Conservation (phyloP, 2,797 vertebrate genomes). For the Danio aesculapii region DNA sequence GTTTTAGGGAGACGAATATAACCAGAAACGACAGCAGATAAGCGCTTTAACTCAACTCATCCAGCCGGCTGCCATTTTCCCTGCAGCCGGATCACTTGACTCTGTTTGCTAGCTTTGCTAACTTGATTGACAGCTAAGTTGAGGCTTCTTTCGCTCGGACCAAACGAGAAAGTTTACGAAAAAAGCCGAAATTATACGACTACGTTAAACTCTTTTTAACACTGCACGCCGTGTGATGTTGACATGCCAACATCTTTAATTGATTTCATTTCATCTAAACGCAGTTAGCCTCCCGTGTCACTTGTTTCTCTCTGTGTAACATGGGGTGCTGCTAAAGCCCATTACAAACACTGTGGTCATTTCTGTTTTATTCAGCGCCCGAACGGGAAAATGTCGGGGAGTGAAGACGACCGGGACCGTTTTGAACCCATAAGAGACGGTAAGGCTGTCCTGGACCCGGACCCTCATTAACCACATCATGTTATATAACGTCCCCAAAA, state of each 20-base stretch:
- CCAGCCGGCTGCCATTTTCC: conserved; percentile 74
- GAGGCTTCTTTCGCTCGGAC: conserved; percentile 45
- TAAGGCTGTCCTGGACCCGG: conserved; percentile 61
- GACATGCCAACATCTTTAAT: not conserved
- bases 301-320: conserved; percentile 1
- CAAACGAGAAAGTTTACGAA: conserved; percentile 32
- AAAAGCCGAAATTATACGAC: not conserved
- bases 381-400: conserved; percentile 77
- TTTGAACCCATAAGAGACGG: conserved; percentile 74
- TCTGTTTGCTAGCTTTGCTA: conserved; percentile 49
- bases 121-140: conserved; percentile 66
- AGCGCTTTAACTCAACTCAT: conserved; percentile 65
- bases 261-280: not conserved
- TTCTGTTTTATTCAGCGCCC: conserved; percentile 28
- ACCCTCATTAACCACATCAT: conserved; percentile 12
- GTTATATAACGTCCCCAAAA: conserved; percentile 19
- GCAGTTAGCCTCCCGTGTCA: conserved; percentile 1
- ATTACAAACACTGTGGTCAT: conserved; percentile 12
- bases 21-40: conserved; percentile 24
- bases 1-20: conserved; percentile 6
- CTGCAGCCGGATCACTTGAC: conserved; percentile 64
- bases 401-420: conserved; percentile 81
- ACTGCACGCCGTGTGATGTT: not conserved
- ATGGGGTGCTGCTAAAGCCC: not conserved
- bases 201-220: not conserved